Conservation (phyloP, 64 coral and sea anemone genomes). For the Montipora efflorescens region DNA sequence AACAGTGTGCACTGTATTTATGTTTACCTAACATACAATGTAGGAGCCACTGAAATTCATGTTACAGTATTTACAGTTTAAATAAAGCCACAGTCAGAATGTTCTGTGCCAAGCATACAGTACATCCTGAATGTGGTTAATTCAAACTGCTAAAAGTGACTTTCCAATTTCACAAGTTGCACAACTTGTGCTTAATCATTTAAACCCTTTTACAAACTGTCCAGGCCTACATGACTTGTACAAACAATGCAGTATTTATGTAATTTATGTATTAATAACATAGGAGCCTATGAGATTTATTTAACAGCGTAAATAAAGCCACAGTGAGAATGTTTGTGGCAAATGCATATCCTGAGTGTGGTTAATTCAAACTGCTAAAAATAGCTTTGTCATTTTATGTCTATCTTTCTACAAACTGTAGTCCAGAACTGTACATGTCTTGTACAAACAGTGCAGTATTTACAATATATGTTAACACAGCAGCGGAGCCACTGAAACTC, state of each 20-base stretch:
- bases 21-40: no score
- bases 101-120: background rate
- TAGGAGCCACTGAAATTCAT: no score
- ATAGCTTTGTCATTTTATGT: background rate
- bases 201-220: background rate
- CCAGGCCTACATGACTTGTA: background rate
- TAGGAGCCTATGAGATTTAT: no score
- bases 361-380: background rate
- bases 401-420: background rate
- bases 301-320: background rate
- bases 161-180: background rate
- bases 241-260: no score
- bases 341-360: constrained; percentile 23
- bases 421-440: no score
- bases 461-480: no score
- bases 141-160: background rate
- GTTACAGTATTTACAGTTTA: background rate
- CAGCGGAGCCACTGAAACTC: no score
- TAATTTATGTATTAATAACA: no score
- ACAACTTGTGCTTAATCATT: background rate
- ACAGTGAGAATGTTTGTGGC: background rate
- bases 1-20: no score
- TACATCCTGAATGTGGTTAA: constrained; percentile 8
- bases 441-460: no score
- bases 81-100: background rate